Conservation (phyloP, 2,113 vertebrate species). For the Salminus brasiliensis region DNA sequence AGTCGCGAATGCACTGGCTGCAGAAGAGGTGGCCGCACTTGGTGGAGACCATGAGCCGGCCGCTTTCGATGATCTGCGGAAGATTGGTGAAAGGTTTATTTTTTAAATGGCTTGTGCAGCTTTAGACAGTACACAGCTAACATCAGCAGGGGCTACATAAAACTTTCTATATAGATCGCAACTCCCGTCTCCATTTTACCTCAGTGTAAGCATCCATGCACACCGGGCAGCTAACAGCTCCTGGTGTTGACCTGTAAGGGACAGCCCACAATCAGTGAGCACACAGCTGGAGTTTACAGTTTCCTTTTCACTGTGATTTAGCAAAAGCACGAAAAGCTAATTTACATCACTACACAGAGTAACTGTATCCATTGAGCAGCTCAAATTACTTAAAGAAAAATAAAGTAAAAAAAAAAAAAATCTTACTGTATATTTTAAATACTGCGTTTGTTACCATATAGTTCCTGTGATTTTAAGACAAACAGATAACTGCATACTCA, state of each 20-base stretch:
- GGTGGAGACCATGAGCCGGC: constrained; percentile 90
- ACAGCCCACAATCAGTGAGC: neutral
- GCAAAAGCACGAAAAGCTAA: neutral
- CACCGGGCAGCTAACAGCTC: constrained; percentile 86
- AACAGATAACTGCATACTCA: too few relatives aligned
- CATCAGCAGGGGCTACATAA: neutral
- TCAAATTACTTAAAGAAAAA: too few relatives aligned
- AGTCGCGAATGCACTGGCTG: constrained; percentile 91
- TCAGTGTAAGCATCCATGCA: constrained; percentile 91
- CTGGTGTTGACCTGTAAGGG: constrained; percentile 75
- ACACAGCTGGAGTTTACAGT: neutral
- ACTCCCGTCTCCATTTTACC: constrained; percentile 64
- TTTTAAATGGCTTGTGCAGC: neutral
- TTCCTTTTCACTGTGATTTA: neutral
- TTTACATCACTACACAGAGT: too few relatives aligned
- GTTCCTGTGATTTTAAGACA: too few relatives aligned
- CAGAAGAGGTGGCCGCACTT: constrained; percentile 96
- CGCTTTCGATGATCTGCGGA: constrained; percentile 87
- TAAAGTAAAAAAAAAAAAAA: too few relatives aligned
- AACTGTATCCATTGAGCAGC: too few relatives aligned
- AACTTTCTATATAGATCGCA: neutral
- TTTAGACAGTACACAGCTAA: neutral
- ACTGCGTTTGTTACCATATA: too few relatives aligned
- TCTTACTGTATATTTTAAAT: too few relatives aligned
- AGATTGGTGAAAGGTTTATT: neutral